These are phyloP conservation scores for Chloebia gouldiae DNA, from an alignment of 2,113 vertebrate species.

Conservation along the genomic window DNA sequence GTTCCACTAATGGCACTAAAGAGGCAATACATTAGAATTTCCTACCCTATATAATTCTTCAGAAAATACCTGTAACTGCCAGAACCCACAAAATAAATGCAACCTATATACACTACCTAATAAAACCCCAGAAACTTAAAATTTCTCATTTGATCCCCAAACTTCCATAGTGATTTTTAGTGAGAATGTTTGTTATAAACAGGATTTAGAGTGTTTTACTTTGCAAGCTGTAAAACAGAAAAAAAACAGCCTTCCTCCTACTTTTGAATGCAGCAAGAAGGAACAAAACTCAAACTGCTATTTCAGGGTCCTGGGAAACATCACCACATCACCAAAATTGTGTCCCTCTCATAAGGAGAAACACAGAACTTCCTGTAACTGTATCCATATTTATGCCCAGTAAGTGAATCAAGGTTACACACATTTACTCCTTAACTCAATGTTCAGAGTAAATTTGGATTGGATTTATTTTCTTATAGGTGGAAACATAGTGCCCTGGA, in stretches of 20 bases:
- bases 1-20: neutral
- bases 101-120: neutral
- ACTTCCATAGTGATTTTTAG: neutral
- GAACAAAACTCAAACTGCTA: neutral
- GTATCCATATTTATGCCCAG: neutral
- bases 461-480: neutral
- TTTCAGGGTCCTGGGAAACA: neutral
- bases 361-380: neutral
- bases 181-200: neutral
- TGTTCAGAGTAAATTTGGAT: neutral
- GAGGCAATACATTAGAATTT: neutral
- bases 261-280: neutral
- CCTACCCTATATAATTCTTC: neutral
- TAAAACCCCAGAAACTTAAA: neutral
- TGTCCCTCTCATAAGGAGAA: neutral
- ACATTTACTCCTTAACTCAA: neutral
- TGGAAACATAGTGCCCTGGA: neutral
- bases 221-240: neutral
- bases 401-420: neutral
- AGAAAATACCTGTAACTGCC: neutral
- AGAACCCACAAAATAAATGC: neutral
- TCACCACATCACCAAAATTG: neutral
- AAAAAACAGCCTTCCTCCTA: neutral
- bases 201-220: neutral
- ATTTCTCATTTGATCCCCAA: neutral